Base-by-base conservation (phyloP, 2,888 invertebrate genomes). In the Himalopsyche tibetana region DNA sequence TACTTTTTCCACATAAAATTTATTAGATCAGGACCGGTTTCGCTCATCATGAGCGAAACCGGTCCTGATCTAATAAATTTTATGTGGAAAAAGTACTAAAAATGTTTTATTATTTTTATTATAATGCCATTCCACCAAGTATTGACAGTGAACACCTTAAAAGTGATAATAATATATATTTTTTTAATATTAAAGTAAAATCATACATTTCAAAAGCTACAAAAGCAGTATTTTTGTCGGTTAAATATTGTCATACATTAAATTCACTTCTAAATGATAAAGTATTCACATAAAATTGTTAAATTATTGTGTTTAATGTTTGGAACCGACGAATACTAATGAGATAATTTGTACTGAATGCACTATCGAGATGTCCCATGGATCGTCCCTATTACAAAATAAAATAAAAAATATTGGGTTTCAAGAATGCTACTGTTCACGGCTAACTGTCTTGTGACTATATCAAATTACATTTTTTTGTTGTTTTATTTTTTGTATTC, bases 291-390 rank as follows among this genome's bases (percentile, higher is more conserved):
- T 82, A 80, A 80, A 82, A 82, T 42, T 84, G 69, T 80, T 81
- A 80, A 84, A 81, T 56, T 69, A 56, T 82, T 55, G 84, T 81
- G 86, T 83, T 81, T 69, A 82, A 84, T 56, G 84, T 51, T 84
- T 83, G 83, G 86, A 86, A 85, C 86, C 84, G 55, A 74, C 74
- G n/a, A 55, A 82, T 83, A 79, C 82, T 88, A 86, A 88, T 88
- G 86, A 82, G 86, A 81, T 86, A 86, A 88, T 88, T 88, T 88
- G 88, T 88, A 40, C 83, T 74, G 85, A 82, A 56, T 81, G 69
- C 88, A 83, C 85, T 85, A 86, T 87, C 86, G 81, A 55, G 51
- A 55, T 81, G 83, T 69, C 86, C 28, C 85, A 85, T 79, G 81
- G 42, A 82, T n/a, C 85, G 82, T 86, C 83, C 63, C 40, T 84